Evolutionary conservation across 2,797 vertebrate genomes (phyloP), one percentile per base, ranked within the genome.

Genomic region (Perodicticus potto): DNA sequence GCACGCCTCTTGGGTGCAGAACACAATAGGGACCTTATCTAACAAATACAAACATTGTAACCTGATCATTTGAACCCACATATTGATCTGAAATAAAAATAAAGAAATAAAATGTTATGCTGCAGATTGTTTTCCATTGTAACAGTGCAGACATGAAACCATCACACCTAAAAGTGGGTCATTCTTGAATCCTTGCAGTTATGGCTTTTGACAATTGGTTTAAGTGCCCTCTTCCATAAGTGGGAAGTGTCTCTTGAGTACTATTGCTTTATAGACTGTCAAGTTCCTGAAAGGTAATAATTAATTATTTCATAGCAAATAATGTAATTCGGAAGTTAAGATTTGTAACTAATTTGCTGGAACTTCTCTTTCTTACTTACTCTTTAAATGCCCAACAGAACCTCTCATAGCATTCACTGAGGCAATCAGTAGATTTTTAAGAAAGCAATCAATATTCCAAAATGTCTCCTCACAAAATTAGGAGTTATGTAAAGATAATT

Each of bases 381-480:
- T 74, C 90, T 25, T 93, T 89, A 96, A 96, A 95, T 84, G 86
- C 49, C 19, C 19, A 23, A 29, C 29, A 34, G 13, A 89, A 77
- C 20, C 59, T 94, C 76, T 96, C 14, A 53, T 14, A 80, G 74
- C 53, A 94, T 72, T 34, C n/a, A 43, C 32, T 82, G 77, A 95
- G 49, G 29, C n/a, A 83, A 91, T 95, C 82, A 69, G 70, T 91
- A 95, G 32, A 65, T 77, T 94, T 96, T 94, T 22, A 89, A 93
- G 59, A 97, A 96, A 95, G 29, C 73, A 87, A 96, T 93, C 81
- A 90, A 34, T 93, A 85, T 96, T 94, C 83, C 11, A 77, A 89
- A 96, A 96, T 95, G 65, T 93, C 80, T 95, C 72, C 34, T 95
- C 25, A 81, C 73, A 95, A 69, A 96, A 96, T 95, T 92, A 95